Conservation (phyloP, 2,888 invertebrate species). For the Caenorhabditis sp. region DNA sequence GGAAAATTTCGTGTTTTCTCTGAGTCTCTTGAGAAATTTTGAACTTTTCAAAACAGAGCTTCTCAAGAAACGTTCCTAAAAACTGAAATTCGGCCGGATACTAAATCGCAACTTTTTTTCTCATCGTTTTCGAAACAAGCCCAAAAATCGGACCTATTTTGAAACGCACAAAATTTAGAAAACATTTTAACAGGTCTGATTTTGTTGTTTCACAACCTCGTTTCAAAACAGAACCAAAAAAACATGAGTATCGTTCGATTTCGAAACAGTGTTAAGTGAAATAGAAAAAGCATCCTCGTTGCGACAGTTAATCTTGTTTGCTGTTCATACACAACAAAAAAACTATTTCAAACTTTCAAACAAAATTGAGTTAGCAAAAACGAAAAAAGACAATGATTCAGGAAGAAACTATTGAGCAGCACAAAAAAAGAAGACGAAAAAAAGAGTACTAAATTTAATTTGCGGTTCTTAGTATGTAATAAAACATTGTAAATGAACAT, state of each 20-base stretch:
- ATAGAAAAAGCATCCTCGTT: neutral
- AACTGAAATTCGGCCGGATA: too few relatives aligned
- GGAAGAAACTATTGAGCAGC: neutral
- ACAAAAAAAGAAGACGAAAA: neutral
- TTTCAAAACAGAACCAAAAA: too few relatives aligned
- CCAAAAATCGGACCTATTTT: too few relatives aligned
- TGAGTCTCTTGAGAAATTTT: too few relatives aligned
- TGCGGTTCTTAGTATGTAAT: neutral
- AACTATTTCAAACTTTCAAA: neutral
- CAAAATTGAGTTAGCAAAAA: neutral
- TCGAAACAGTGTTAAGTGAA: neutral
- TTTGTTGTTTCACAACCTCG: too few relatives aligned
- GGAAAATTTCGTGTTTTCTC: too few relatives aligned
- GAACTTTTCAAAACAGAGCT: too few relatives aligned
- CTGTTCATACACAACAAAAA: neutral
- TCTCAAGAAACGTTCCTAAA: too few relatives aligned
- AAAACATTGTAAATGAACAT: neutral
- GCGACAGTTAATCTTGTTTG: conserved; percentile 5
- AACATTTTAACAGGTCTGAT: too few relatives aligned
- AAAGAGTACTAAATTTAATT: neutral
- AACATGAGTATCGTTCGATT: neutral
- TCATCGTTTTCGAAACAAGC: too few relatives aligned
- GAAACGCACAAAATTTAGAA: too few relatives aligned
- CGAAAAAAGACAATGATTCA: neutral
- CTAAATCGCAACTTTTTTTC: too few relatives aligned